Conservation (phyloP, 1,140 invertebrate genomes). For the Drosophila asahinai region DNA sequence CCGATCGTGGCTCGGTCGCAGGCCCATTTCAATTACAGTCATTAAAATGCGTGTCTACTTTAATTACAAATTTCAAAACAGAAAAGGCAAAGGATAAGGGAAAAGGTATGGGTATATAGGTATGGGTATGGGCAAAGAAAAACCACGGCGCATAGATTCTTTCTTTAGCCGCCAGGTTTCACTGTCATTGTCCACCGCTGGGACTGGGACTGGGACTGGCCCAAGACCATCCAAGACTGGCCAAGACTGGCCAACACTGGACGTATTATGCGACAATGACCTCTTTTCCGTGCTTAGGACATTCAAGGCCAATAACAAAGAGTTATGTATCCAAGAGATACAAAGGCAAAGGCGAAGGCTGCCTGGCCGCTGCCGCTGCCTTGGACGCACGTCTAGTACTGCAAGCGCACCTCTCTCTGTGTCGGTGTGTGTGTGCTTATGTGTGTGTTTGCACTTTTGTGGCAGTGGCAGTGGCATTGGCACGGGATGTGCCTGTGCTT, state of each 20-base stretch:
- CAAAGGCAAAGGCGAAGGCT: slow-evolving; percentile 36
- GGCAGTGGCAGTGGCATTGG: slow-evolving; percentile 1
- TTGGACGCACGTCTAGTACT: slow-evolving; percentile 30
- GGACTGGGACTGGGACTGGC: background rate
- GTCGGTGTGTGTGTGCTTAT: background rate
- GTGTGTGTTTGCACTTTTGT: slow-evolving; percentile 13
- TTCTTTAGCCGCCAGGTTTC: slow-evolving; percentile 11
- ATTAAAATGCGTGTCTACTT: slow-evolving; percentile 62
- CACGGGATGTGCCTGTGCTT: slow-evolving; percentile 8
- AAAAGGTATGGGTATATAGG: background rate
- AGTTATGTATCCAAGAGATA: slow-evolving; percentile 69
- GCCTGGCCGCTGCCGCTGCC: background rate
- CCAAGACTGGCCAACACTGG: slow-evolving; percentile 21
- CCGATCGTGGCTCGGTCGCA: slow-evolving; percentile 1
- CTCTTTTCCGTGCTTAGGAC: slow-evolving; percentile 70
- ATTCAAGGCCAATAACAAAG: slow-evolving; percentile 70
- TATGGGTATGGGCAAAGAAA: background rate
- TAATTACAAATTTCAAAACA: slow-evolving; percentile 60
- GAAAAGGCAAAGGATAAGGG: slow-evolving; percentile 5
- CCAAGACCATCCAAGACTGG: slow-evolving; percentile 1
- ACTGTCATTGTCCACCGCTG: slow-evolving; percentile 34
- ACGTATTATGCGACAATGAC: slow-evolving; percentile 68
- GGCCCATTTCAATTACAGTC: slow-evolving; percentile 58
- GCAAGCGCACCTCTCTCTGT: background rate
- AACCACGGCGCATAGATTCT: slow-evolving; percentile 4